Conservation (phyloP, 2,888 invertebrate genomes). For the Heliconius erato region DNA sequence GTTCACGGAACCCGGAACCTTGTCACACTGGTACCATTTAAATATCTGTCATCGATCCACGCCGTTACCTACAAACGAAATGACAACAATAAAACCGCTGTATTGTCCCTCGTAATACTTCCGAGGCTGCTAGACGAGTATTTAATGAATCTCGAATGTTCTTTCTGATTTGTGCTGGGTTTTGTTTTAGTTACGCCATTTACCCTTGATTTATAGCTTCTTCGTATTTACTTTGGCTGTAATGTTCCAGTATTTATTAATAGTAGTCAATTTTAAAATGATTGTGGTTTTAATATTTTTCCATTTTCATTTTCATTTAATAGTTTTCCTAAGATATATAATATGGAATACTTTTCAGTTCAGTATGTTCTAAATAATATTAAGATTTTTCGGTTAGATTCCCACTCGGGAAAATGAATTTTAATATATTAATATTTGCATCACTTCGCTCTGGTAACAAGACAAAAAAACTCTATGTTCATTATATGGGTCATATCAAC, state of each 20-base stretch:
- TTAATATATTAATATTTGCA: too few species aligned
- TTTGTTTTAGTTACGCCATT: conserved; percentile 30
- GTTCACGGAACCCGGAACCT: conserved; percentile 28
- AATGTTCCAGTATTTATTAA: background rate
- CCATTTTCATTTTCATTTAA: background rate
- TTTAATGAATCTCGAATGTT: conserved; percentile 29
- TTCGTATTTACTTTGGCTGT: background rate
- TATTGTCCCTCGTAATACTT: conserved; percentile 31
- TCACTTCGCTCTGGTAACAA: too few species aligned
- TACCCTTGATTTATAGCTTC: conserved; percentile 10
- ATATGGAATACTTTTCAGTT: background rate
- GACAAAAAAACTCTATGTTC: too few species aligned
- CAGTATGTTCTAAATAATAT: background rate
- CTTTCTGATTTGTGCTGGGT: conserved; percentile 23
- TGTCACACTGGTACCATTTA: conserved; percentile 37
- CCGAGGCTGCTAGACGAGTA: conserved; percentile 30
- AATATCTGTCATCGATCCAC: conserved; percentile 38
- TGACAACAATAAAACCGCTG: conserved; percentile 36
- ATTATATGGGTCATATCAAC: too few species aligned
- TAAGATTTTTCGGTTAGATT: too few species aligned
- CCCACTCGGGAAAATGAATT: too few species aligned
- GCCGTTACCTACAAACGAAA: conserved; percentile 27
- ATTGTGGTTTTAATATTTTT: background rate
- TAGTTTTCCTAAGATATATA: background rate
- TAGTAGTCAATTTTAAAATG: background rate